Evolutionary conservation across 2,888 invertebrate species (phyloP).

Genomic region (Chromoteleia sp.): DNA sequence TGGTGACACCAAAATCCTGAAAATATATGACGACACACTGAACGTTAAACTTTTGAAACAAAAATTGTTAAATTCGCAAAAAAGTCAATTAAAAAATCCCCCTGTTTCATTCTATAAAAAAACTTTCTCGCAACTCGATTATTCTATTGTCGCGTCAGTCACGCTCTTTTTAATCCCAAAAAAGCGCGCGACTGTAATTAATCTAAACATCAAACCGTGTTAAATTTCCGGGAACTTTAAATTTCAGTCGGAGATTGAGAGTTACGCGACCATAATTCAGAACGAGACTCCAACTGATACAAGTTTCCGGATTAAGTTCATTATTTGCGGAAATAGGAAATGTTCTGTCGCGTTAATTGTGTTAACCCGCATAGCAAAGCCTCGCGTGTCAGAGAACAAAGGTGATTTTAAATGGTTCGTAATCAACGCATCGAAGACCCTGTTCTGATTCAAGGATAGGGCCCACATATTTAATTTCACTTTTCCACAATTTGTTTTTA

Average conservation of each 20-base stretch:
- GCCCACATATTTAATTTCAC: conserved; percentile 37
- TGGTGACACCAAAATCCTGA: too few relatives aligned
- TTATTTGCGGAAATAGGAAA: conserved; percentile 64
- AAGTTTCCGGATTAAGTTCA: conserved; percentile 45
- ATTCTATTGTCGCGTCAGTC: conserved; percentile 21
- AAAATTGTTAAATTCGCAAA: too few relatives aligned
- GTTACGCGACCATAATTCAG: not conserved
- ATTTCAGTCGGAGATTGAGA: conserved; percentile 8
- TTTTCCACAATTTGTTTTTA: conserved; percentile 19
- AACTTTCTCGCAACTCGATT: conserved; percentile 15
- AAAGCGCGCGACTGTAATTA: conserved; percentile 31
- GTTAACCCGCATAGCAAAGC: conserved; percentile 58
- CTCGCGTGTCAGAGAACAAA: conserved; percentile 54
- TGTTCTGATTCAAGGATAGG: conserved; percentile 51
- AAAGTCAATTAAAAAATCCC: conserved; percentile 14
- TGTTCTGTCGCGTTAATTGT: conserved; percentile 56
- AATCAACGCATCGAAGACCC: conserved; percentile 33
- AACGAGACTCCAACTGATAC: conserved; percentile 19
- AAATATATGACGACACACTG: not conserved
- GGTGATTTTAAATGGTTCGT: conserved; percentile 53
- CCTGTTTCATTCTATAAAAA: conserved; percentile 9
- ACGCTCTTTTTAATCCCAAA: conserved; percentile 25
- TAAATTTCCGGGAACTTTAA: conserved; percentile 42
- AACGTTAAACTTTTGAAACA: too few relatives aligned
- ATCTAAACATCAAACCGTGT: conserved; percentile 46